Conservation (phyloP, 2,888 invertebrate genomes). For the Tipula helvola region DNA sequence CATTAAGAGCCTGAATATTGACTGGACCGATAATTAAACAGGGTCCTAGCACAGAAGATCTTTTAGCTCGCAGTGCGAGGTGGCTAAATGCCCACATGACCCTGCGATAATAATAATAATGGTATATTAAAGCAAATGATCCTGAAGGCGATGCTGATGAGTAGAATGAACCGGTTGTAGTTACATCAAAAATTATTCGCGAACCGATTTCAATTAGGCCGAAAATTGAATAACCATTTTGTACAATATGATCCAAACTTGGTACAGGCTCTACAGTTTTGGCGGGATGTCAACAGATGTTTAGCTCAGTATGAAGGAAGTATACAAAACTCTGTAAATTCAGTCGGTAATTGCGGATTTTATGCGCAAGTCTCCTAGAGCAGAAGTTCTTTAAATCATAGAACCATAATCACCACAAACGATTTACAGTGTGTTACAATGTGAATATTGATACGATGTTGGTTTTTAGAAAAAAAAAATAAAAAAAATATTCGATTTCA, state of each 20-base stretch:
- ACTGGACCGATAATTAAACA: too few species aligned
- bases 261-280: slow-evolving; percentile 12
- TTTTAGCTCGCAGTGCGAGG: too few species aligned
- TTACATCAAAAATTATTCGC: slow-evolving; percentile 17
- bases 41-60: too few species aligned
- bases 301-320: slow-evolving; percentile 13
- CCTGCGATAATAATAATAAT: too few species aligned
- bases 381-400: not conserved
- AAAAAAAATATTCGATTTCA: too few species aligned
- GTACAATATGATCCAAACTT: slow-evolving; percentile 11
- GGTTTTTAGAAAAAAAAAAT: too few species aligned
- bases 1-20: too few species aligned
- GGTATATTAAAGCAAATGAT: not conserved
- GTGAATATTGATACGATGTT: too few species aligned
- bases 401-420: slow-evolving; percentile 7
- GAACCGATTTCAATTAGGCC: slow-evolving; percentile 13
- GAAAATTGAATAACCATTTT: slow-evolving; percentile 14
- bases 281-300: slow-evolving; percentile 12
- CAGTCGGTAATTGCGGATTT: slow-evolving; percentile 12
- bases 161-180: slow-evolving; percentile 16
- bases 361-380: too few species aligned
- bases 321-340: slow-evolving; percentile 12
- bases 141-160: slow-evolving; percentile 15
- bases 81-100: too few species aligned
- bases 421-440: slow-evolving; percentile 11